Conservation (phyloP, 2,113 vertebrate species). For the Paralichthys olivaceus region DNA sequence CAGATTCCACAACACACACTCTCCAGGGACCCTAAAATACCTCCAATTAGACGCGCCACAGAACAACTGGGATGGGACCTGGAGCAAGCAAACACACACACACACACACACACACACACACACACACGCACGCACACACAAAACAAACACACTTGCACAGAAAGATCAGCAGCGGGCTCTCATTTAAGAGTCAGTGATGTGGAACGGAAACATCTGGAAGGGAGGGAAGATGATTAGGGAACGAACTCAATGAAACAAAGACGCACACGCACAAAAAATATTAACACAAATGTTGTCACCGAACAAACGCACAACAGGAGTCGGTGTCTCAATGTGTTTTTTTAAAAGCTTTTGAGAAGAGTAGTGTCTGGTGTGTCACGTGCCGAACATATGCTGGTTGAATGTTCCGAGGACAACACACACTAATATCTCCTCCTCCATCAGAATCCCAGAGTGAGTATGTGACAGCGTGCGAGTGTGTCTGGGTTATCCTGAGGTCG, state of each 20-base stretch:
- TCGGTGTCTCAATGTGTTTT: slow-evolving; percentile 2
- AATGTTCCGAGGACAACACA: neutral
- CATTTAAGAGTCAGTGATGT: slow-evolving; percentile 70
- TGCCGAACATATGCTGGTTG: slow-evolving; percentile 6
- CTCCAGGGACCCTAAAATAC: slow-evolving; percentile 71
- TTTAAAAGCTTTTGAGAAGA: slow-evolving; percentile 15
- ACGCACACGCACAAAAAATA: slow-evolving; percentile 33
- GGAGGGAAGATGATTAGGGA: slow-evolving; percentile 54
- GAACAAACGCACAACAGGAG: slow-evolving; percentile 2
- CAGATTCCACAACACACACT: slow-evolving; percentile 23
- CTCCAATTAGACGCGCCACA: slow-evolving; percentile 71
- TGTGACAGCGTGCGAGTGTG: neutral
- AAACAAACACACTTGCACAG: slow-evolving; percentile 18
- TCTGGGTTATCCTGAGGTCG: slow-evolving; percentile 38
- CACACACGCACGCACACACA: slow-evolving; percentile 22
- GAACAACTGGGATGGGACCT: slow-evolving; percentile 71
- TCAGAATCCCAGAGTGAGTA: neutral
- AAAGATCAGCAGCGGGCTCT: slow-evolving; percentile 56
- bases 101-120: slow-evolving; percentile 28
- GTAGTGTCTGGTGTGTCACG: slow-evolving; percentile 5
- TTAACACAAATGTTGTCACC: slow-evolving; percentile 31
- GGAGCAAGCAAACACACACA: slow-evolving; percentile 49
- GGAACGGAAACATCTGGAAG: slow-evolving; percentile 77
- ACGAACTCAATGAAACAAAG: slow-evolving; percentile 58
- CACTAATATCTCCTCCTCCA: neutral